phyloP scores from a whole-genome alignment of 2,888 invertebrate genomes.

The Helicoverpa assulta region DNA sequence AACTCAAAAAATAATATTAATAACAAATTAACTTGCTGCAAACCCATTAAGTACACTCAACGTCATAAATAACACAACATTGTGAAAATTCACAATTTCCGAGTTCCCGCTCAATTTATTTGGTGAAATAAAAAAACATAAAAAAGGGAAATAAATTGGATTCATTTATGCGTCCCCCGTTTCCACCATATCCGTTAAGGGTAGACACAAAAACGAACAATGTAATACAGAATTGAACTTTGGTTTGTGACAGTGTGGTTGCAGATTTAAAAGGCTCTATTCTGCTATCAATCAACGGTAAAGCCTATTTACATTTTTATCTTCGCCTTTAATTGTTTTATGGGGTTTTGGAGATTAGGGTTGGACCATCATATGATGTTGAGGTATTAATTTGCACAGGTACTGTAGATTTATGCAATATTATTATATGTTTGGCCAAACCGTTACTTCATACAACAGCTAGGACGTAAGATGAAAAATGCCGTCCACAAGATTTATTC shows the following conservation, averaged over 20 bases:
- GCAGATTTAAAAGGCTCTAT: constrained; percentile 74
- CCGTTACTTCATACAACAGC: too few relatives aligned
- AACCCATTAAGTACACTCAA: constrained; percentile 58
- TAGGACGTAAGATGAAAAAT: too few relatives aligned
- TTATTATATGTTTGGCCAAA: background rate
- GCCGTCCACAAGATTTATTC: too few relatives aligned
- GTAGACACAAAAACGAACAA: constrained; percentile 83
- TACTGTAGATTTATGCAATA: too few relatives aligned
- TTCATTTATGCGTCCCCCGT: constrained; percentile 83
- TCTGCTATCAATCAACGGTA: constrained; percentile 81
- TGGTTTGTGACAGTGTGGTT: constrained; percentile 78
- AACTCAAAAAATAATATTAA: constrained; percentile 13
- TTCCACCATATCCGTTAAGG: constrained; percentile 73
- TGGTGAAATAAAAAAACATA: constrained; percentile 69
- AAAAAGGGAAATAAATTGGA: constrained; percentile 80
- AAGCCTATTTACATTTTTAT: constrained; percentile 65
- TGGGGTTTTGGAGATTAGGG: constrained; percentile 26
- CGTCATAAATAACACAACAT: constrained; percentile 53
- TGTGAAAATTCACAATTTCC: constrained; percentile 51
- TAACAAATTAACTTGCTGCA: constrained; percentile 38
- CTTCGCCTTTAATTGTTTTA: constrained; percentile 67
- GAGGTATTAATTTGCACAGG: background rate
- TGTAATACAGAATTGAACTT: constrained; percentile 84
- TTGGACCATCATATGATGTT: background rate
- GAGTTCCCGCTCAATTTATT: constrained; percentile 61